phyloP scores from a whole-genome alignment of 2,113 vertebrate genomes.

The Sinocyclocheilus rhinocerous region DNA sequence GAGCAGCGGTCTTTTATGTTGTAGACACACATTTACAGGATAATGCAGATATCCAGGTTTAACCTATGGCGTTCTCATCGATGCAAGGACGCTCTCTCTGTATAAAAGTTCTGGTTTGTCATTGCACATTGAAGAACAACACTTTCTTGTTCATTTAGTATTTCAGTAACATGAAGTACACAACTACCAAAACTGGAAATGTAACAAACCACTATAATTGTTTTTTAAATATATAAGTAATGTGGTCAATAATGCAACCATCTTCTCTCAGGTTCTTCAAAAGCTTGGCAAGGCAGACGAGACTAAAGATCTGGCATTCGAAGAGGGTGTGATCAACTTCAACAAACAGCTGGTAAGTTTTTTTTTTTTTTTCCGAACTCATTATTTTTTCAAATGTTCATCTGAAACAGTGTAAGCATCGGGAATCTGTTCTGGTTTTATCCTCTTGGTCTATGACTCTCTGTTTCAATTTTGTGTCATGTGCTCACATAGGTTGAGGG shows the following conservation, averaged over 20 bases:
- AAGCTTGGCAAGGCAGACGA: constrained; percentile 98
- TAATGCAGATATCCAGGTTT: background rate
- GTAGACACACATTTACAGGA: background rate
- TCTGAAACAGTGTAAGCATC: background rate
- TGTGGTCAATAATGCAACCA: background rate
- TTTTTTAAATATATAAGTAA: background rate
- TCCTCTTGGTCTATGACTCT: background rate
- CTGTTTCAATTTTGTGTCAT: constrained; percentile 37
- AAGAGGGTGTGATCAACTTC: constrained; percentile 97
- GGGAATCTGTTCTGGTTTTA: background rate
- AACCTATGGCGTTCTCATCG: background rate
- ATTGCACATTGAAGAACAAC: background rate
- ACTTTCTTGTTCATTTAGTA: background rate
- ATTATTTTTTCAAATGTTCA: background rate
- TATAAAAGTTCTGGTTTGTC: background rate
- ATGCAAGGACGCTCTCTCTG: background rate
- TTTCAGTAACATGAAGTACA: background rate
- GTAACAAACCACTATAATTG: background rate
- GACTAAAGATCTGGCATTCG: constrained; percentile 95
- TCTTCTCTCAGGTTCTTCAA: constrained; percentile 86
- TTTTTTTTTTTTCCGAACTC: background rate
- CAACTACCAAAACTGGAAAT: background rate
- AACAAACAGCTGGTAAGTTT: constrained; percentile 93
- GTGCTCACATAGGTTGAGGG: constrained; percentile 83
- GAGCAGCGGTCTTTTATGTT: background rate